Base-by-base conservation (phyloP, 2,888 invertebrate genomes). In the Stenolophus ochropezus region DNA sequence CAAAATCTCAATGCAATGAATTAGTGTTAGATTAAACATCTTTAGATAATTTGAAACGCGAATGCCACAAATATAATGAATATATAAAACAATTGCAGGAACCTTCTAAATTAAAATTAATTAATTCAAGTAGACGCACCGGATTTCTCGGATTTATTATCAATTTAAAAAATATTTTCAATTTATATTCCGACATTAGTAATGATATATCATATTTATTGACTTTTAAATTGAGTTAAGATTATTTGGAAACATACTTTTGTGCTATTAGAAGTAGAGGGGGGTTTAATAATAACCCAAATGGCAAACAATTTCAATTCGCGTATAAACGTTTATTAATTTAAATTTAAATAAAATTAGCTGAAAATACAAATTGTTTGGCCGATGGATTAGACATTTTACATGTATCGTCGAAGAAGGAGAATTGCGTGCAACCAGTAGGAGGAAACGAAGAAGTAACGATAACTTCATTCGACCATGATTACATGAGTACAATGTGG, bases 271-370 rank as follows among this genome's bases (percentile, higher is more conserved):
- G 84, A 3, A 65, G 77, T n/a, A 65, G 83, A 27, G 83, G 84
- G 21, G 84, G 84, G 4, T 83, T 75, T 61, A 79, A 74, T 27
- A 83, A 84, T 71, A 84, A 84, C 25, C 84, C 84, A 11, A 84
- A 82, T 58, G 74, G 83, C 6, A 42, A 51, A 21, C 84, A 84
- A 20, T 83, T 84, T 82, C 69, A 75, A 75, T 18, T 27, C 25
- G 83, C 84, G 3, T 84, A 82, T 53, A 84, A 83, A 14, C 8
- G 16, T 16, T 8, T 14, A 2, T n/a, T 58, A 11, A 14, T 23
- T n/a, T 16, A 49, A 49, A 49, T 2, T 49, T 5, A 49, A 11
- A 49, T 49, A 5, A 49, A 49, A 49, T 11, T 49, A 49, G 8
- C 8, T 5, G 14, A 11, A 5, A 49, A 14, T 49, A 5, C 49